Conservation (phyloP, 2,888 invertebrate species). For the Cephus pygmeus region DNA sequence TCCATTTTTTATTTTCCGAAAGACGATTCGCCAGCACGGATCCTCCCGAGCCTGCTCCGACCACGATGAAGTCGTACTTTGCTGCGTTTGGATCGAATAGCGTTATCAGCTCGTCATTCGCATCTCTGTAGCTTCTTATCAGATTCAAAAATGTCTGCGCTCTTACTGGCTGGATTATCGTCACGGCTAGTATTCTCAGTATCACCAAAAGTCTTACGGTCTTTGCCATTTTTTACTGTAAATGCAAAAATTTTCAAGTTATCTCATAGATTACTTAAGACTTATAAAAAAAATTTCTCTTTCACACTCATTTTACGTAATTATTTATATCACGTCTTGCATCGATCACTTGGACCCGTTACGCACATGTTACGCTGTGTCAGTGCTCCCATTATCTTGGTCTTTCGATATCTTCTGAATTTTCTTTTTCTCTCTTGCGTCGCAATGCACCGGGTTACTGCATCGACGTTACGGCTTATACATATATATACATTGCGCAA, state of each 20-base stretch:
- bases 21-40: conserved; percentile 78
- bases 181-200: not conserved
- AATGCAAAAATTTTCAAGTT: not conserved
- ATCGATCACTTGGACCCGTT: not conserved
- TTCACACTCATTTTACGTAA: not conserved
- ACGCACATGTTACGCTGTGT: too few species aligned
- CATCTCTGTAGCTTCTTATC: conserved; percentile 38
- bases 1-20: conserved; percentile 72
- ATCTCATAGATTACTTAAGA: not conserved
- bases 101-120: conserved; percentile 34
- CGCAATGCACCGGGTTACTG: not conserved
- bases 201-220: not conserved
- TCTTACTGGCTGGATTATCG: not conserved
- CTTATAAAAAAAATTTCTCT: not conserved
- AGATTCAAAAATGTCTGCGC: conserved; percentile 39
- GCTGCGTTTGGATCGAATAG: conserved; percentile 55
- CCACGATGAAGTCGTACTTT: conserved; percentile 74
- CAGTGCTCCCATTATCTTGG: not conserved
- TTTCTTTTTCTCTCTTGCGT: not conserved
- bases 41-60: conserved; percentile 80
- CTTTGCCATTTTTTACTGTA: not conserved
- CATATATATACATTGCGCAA: not conserved
- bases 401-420: not conserved
- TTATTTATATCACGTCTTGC: too few species aligned
- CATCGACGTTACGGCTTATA: not conserved